phyloP scores from a whole-genome alignment of 64 coral and sea anemone genomes.

The Acropora yongei region DNA sequence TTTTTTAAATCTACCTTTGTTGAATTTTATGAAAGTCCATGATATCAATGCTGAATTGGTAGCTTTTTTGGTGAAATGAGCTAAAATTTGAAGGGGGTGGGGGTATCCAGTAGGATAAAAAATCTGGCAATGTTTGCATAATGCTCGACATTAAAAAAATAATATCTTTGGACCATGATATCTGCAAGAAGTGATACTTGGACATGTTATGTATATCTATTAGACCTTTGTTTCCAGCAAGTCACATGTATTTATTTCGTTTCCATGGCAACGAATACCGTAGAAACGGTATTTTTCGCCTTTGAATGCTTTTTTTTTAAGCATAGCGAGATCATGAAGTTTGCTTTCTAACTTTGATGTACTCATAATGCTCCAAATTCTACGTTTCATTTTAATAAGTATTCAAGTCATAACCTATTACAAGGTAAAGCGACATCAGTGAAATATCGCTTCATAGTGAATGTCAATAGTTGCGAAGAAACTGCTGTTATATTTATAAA shows the following conservation, averaged over 20 bases:
- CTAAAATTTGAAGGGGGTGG: constrained; percentile 6
- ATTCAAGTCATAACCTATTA: constrained; percentile 8
- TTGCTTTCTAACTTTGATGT: too few species aligned
- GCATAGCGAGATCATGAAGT: too few species aligned
- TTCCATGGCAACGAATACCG: constrained; percentile 7
- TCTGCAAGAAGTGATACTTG: not conserved
- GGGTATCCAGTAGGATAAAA: not conserved
- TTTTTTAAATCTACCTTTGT: too few species aligned
- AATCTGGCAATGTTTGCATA: not conserved
- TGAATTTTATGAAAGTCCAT: too few species aligned
- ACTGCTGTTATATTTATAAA: not conserved
- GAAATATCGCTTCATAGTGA: not conserved
- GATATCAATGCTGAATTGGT: not conserved
- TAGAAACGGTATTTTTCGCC: constrained; percentile 25
- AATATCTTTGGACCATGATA: not conserved
- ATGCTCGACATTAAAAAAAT: constrained; percentile 16
- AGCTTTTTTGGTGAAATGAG: constrained; percentile 9
- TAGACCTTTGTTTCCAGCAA: not conserved
- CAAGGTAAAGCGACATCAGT: not conserved
- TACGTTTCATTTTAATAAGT: constrained; percentile 36
- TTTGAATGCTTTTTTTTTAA: constrained; percentile 14
- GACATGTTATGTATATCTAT: not conserved
- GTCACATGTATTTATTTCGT: not conserved
- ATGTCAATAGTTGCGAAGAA: not conserved
- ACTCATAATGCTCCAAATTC: not conserved